Base-by-base conservation (phyloP, 2,888 invertebrate genomes). In the Augiades crinisus region DNA sequence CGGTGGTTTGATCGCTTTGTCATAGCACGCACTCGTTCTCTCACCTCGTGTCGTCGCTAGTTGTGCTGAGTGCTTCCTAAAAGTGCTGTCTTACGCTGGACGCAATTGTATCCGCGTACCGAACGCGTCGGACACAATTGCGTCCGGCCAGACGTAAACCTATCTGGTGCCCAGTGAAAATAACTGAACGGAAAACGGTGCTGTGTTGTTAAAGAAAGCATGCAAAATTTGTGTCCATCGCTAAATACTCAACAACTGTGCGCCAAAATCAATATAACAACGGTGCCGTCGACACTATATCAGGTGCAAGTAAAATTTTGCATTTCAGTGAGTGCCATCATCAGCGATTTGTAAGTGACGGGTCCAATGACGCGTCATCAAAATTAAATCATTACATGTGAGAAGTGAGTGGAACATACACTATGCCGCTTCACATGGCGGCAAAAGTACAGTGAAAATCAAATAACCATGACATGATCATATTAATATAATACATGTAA, bases 301-400 rank as follows among this genome's bases (percentile, higher is more conserved):
- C 83, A 81, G 81, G 90, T 90, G 90, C 90, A 85, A 73, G 77
- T 76, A 88, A 81, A 43, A 80, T 70, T n/a, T 81, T 89, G 90
- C 90, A 90, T 86, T 88, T 90, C 90, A 90, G 90, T 90, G 90
- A 90, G 89, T 90, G 90, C 83, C 87, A 90, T 90, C 88, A 65
- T 78, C 81, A 78, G 70, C 76, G 76, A 63, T 67, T 63, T 58
- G 66, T 64, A 60, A 66, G 69, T 68, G 70, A 70, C 77, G 79
- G 64, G 65, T 73, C 59, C 60, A 62, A 59, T 56, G 67, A 74
- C 74, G 70, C 80, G 73, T 70, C 76, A 72, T 70, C 66, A 64
- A 66, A 77, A 80, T 60, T n/a, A 78, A 92, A 92, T 92, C 92
- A 92, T 92, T 92, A 92, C 92, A 92, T 92, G 92, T 92, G 92